Conservation (phyloP, 2,113 vertebrate species). For the Raja brachyura region DNA sequence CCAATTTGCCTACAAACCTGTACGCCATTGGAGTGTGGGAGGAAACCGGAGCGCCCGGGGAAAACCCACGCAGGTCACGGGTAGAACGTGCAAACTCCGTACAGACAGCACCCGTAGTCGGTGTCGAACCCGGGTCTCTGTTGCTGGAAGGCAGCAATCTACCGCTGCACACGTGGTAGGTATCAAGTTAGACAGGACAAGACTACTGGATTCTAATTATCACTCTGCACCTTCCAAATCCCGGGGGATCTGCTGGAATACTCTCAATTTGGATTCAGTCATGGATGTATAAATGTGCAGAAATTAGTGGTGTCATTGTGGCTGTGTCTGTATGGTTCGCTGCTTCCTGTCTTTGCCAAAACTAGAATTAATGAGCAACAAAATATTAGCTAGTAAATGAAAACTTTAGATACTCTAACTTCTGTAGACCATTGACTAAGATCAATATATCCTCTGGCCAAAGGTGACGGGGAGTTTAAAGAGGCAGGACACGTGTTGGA, state of each 20-base stretch:
- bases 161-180: too few species aligned
- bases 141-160: too few species aligned
- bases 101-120: too few species aligned
- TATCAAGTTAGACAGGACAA: too few species aligned
- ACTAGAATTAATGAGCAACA: not conserved
- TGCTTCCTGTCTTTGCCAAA: not conserved
- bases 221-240: not conserved
- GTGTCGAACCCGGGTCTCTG: too few species aligned
- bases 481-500: not conserved
- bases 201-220: too few species aligned
- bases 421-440: not conserved
- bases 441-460: not conserved
- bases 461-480: not conserved
- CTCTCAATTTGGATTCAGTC: not conserved
- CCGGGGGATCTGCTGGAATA: not conserved
- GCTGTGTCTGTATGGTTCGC: not conserved
- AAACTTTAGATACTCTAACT: not conserved
- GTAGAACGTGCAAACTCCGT: too few species aligned
- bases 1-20: too few species aligned
- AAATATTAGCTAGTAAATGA: not conserved
- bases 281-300: not conserved
- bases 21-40: too few species aligned
- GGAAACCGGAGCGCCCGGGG: too few species aligned
- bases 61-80: too few species aligned
- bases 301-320: not conserved